Evolutionary conservation across 2,113 vertebrate genomes (phyloP), one percentile per base, ranked within the genome.

Genomic region (Gopherus evgoodei): DNA sequence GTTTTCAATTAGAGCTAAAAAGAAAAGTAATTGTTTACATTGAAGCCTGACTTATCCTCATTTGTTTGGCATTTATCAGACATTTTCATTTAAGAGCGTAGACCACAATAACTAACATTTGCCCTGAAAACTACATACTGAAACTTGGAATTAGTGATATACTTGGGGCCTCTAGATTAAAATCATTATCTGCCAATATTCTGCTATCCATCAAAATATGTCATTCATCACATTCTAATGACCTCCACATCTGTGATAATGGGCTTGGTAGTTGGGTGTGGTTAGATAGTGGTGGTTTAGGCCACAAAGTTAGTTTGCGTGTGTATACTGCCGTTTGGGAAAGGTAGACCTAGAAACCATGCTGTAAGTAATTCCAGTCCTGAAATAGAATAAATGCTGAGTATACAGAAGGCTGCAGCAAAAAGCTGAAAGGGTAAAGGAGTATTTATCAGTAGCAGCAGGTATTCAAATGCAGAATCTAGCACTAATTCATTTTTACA

Each of bases 111-210:
- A 59, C 50, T 11, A 47, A 17, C 47, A 94, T 93, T 85, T n/a
- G 85, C n/a, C 69, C 82, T 84, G 22, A 79, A 47, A 78, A 84
- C 17, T 0, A 85, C 11, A 54, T 8, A 82, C 54, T 11, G 27
- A 54, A 83, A 93, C 90, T n/a, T n/a, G 84, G 95, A 92, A 90
- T 91, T 90, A 85, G 93, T 0, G 1, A 84, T 3, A 1, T 31
- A 88, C n/a, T 4, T 94, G 87, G 72, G 94, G 57, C 44, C 53
- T 91, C 82, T 62, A 72, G 0, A 0, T 72, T 82, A 95, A 49
- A 88, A 95, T 90, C 83, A 10, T 92, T 83, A 85, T 6, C 79
- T 91, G 81, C 85, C 87, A 76, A 16, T 9, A 53, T 88, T 84
- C 89, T 90, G 83, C 84, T 22, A 22, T 16, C 65, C 65, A 72